Evolutionary conservation across 1,140 invertebrate species (phyloP), one percentile per base, ranked within the genome.

Genomic region (Achatina immaculata): DNA sequence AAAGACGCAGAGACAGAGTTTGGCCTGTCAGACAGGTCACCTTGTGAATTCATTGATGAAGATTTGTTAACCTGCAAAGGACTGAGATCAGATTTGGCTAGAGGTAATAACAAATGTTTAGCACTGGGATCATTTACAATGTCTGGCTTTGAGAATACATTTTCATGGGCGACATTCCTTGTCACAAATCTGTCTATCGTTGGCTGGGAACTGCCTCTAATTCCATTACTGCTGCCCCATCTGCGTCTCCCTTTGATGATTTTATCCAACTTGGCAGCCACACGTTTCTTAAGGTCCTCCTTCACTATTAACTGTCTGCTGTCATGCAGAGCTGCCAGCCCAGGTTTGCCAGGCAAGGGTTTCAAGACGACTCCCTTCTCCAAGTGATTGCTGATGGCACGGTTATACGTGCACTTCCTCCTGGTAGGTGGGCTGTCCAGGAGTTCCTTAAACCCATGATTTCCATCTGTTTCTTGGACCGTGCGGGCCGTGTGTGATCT

Each of bases 231-330:
- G 62, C 65, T 62, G 45, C 74, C 80, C 62, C 78, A 80, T 51
- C 78, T 58, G 0, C 34, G 4, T 21, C 78, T 38, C 1, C 45
- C 31, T 48, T 72, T 80, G 11, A 80, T 4, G 11, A 38, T 34
- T 36, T 51, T 42, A 2, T 36, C 43, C 28, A 80, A 48, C 34
- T 72, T 65, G 21, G 40, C 68, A 40, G 34, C 36, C 9, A 72
- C 68, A 74, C 34, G 42, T 75, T 68, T 82, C 51, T 40, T 81
- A 11, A 88, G 51, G 65, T 84, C 83, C 40, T 86, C 84, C 55
- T 83, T 75, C 7, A 88, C 86, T 38, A 87, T 75, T 38, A 88
- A 82, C 78, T 87, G 85, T 51, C 82, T 81, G 38, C 66, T 84
- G 65, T 82, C 82, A 36, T 87, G 77, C 62, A 86, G 84, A 24